These are phyloP conservation scores for Bombylius discolor DNA, from an alignment of 2,888 invertebrate species.

Conservation along the genomic window DNA sequence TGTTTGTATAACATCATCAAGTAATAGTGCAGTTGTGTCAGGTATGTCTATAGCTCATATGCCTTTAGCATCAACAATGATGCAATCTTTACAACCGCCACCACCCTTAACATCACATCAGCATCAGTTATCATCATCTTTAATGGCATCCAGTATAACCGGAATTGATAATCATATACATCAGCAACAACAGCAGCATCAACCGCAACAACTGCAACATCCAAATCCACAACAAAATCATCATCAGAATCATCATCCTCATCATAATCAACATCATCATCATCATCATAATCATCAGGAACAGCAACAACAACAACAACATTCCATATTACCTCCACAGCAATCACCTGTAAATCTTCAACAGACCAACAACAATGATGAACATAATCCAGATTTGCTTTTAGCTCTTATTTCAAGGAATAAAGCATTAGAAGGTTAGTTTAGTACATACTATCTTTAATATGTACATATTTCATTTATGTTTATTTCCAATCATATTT, in stretches of 20 bases:
- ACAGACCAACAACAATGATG: conserved; percentile 22
- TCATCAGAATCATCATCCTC: conserved; percentile 8
- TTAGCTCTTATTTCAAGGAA: conserved; percentile 73
- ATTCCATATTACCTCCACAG: conserved; percentile 13
- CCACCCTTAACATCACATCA: conserved; percentile 20
- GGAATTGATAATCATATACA: conserved; percentile 11
- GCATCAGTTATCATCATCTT: conserved; percentile 8
- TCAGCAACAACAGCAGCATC: neutral
- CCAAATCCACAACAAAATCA: conserved; percentile 20
- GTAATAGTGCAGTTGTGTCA: conserved; percentile 7
- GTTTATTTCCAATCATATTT: too few relatives aligned
- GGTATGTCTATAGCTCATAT: conserved; percentile 15
- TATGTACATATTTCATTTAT: too few relatives aligned
- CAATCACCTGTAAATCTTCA: conserved; percentile 13
- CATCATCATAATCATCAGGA: conserved; percentile 10
- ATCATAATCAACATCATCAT: conserved; percentile 13
- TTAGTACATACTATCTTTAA: neutral
- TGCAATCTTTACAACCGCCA: conserved; percentile 33
- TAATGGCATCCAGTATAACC: conserved; percentile 9
- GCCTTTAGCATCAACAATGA: conserved; percentile 24
- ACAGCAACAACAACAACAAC: conserved; percentile 14
- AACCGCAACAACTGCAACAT: conserved; percentile 12
- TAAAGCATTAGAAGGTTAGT: conserved; percentile 78
- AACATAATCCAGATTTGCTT: conserved; percentile 72
- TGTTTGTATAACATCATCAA: conserved; percentile 17